These are phyloP conservation scores for Cephus nigrinus DNA, from an alignment of 2,888 invertebrate species.

Conservation along the genomic window DNA sequence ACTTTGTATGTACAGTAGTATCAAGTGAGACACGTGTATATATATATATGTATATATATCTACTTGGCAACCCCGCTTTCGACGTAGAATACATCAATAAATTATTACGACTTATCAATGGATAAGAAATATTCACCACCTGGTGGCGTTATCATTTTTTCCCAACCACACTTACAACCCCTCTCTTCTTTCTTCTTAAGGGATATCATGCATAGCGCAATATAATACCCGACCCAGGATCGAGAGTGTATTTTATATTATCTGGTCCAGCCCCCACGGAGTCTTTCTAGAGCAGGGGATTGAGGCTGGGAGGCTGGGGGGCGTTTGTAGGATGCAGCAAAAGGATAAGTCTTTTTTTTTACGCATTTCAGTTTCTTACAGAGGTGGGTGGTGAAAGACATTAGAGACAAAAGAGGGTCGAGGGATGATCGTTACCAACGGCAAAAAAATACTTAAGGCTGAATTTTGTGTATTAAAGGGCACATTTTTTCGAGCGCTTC, in stretches of 20 bases:
- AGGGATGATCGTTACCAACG: background rate
- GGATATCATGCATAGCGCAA: background rate
- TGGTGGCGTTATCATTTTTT: background rate
- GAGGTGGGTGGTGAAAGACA: too few species aligned
- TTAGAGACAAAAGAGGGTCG: too few species aligned
- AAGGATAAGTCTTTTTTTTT: background rate
- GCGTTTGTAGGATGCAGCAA: background rate
- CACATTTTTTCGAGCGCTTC: background rate
- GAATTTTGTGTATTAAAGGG: background rate
- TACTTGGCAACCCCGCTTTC: background rate
- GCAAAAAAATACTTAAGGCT: background rate
- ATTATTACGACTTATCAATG: background rate
- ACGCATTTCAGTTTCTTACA: background rate
- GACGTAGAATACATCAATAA: background rate
- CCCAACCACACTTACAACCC: background rate
- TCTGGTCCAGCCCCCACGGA: background rate
- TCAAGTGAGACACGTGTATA: background rate
- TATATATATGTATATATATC: background rate
- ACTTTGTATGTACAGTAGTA: background rate
- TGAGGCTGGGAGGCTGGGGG: too few species aligned
- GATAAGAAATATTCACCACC: background rate
- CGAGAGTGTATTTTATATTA: background rate
- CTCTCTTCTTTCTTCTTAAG: background rate
- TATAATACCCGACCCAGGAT: background rate
- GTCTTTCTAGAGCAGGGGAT: background rate